phyloP scores from a whole-genome alignment of 1,140 invertebrate species.

The Rhizoglyphus robini region DNA sequence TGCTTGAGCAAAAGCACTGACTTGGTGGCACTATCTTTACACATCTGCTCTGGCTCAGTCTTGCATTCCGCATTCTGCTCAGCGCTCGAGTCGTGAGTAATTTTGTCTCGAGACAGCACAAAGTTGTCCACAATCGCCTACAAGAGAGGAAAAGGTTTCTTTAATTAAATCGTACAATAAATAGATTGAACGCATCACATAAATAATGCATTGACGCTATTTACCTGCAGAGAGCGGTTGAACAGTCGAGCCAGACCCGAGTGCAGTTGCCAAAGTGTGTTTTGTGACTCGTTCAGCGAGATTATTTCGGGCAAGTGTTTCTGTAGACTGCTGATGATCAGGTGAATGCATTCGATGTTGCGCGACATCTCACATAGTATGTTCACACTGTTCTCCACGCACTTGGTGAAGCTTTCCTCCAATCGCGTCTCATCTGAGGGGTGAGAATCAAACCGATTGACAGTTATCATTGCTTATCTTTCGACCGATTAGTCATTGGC shows the following conservation, averaged over 20 bases:
- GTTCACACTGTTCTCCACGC: constrained; percentile 38
- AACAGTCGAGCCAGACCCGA: constrained; percentile 39
- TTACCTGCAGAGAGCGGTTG: constrained; percentile 42
- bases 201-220: too few species aligned
- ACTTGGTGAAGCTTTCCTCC: constrained; percentile 27
- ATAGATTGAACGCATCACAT: too few species aligned
- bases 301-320: constrained; percentile 39
- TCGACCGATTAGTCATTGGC: too few species aligned
- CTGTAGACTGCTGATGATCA: constrained; percentile 39
- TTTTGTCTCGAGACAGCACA: not conserved
- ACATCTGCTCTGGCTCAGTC: not conserved
- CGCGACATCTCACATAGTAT: constrained; percentile 42
- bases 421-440: not conserved
- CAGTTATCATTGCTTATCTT: not conserved
- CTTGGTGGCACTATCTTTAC: not conserved
- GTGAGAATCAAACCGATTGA: not conserved
- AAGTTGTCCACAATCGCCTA: constrained; percentile 12
- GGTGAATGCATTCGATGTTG: constrained; percentile 47
- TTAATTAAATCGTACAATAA: too few species aligned
- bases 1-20: not conserved
- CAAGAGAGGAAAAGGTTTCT: not conserved
- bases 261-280: constrained; percentile 31
- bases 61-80: not conserved
- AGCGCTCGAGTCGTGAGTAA: not conserved
- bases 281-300: constrained; percentile 28